These are phyloP conservation scores for Labrus mixtus DNA, from an alignment of 2,113 vertebrate genomes.

Conservation along the genomic window DNA sequence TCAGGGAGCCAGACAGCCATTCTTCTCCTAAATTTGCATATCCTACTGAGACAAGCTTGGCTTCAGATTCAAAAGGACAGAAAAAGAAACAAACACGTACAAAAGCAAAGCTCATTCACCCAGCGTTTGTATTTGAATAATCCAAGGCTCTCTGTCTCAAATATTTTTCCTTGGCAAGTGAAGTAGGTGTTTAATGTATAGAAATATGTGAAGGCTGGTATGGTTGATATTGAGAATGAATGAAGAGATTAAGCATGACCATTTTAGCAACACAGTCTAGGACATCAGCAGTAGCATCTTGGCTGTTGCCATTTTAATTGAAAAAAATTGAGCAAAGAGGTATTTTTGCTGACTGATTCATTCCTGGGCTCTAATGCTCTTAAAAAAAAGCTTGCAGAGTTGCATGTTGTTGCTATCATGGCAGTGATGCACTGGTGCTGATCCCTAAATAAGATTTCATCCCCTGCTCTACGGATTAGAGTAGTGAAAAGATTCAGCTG, in stretches of 20 bases:
- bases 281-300: conserved; percentile 47
- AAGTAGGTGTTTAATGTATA: conserved; percentile 53
- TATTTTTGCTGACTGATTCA: conserved; percentile 77
- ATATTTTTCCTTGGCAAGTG: conserved; percentile 47
- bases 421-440: conserved; percentile 75
- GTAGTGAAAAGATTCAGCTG: conserved; percentile 77
- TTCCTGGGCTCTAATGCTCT: conserved; percentile 69
- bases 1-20: conserved; percentile 76
- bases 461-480: conserved; percentile 78
- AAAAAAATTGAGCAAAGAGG: conserved; percentile 69
- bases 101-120: conserved; percentile 74
- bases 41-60: conserved; percentile 74
- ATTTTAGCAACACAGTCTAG: conserved; percentile 51
- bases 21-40: conserved; percentile 79
- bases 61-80: conserved; percentile 72
- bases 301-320: conserved; percentile 66
- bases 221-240: conserved; percentile 65
- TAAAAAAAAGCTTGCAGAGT: conserved; percentile 79
- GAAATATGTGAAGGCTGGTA: conserved; percentile 58
- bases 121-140: conserved; percentile 79
- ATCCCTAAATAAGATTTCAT: conserved; percentile 84
- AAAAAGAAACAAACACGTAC: conserved; percentile 76
- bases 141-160: conserved; percentile 68
- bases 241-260: conserved; percentile 66
- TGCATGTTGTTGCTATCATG: conserved; percentile 78